These are phyloP conservation scores for Hyaena hyaena DNA, from an alignment of 2,113 vertebrate species.

Conservation along the genomic window DNA sequence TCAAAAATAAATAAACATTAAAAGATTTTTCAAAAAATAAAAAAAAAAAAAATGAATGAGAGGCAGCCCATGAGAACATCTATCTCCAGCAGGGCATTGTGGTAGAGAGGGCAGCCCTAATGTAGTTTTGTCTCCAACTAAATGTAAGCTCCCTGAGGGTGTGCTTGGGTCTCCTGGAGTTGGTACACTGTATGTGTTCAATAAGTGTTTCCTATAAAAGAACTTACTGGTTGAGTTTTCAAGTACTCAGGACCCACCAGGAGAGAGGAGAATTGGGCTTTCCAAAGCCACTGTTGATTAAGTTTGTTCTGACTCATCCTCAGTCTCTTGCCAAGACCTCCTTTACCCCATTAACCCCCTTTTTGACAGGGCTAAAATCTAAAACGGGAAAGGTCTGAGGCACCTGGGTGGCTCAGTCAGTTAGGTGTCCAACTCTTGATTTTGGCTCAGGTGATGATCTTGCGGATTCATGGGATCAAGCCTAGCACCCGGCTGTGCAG, in stretches of 20 bases:
- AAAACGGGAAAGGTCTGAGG: background rate
- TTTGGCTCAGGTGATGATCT: background rate
- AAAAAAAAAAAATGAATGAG: background rate
- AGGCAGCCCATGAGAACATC: background rate
- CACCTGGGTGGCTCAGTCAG: background rate
- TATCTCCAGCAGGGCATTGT: background rate
- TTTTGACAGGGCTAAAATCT: background rate
- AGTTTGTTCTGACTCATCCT: background rate
- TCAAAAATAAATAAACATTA: too few species aligned
- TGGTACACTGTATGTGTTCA: too few species aligned
- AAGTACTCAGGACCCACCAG: background rate
- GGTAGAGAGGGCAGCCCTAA: background rate
- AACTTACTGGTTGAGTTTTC: background rate
- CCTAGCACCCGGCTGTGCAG: too few species aligned
- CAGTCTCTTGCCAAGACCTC: background rate
- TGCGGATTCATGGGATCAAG: background rate
- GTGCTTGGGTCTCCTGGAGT: background rate
- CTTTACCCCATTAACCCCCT: background rate
- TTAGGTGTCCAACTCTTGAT: background rate
- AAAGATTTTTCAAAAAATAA: background rate
- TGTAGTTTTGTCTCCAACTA: background rate
- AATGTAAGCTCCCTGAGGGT: background rate
- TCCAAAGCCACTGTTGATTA: background rate
- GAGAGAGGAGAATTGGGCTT: background rate
- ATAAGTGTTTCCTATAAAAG: background rate